Percentiles rank a stretch among this genome's conserved stretches.
phyloP scores from a whole-genome alignment of 1,140 invertebrate genomes.

The Akabosia matsudoensis region DNA sequence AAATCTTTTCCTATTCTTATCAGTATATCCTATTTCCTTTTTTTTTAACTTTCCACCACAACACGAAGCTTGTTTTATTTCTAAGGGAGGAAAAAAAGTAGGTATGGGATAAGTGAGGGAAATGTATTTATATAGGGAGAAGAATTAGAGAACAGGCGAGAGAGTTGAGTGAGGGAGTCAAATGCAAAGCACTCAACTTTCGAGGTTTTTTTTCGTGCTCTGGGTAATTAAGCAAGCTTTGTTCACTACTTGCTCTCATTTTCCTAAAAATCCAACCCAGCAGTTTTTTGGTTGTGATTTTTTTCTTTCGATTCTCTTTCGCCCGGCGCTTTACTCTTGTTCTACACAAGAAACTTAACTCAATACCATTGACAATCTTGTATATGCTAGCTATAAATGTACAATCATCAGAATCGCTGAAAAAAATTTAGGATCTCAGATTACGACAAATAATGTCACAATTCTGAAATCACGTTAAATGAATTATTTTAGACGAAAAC shows the following conservation, averaged over 20 bases:
- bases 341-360: too few relatives aligned
- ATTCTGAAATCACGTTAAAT: too few relatives aligned
- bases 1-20: slow-evolving; percentile 13
- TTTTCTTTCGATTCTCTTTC: too few relatives aligned
- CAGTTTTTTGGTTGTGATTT: not conserved
- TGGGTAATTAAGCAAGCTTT: slow-evolving; percentile 48
- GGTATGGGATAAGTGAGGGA: too few relatives aligned
- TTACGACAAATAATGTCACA: too few relatives aligned
- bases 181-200: slow-evolving; percentile 47
- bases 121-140: not conserved
- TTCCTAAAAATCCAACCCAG: slow-evolving; percentile 28
- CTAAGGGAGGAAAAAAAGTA: not conserved
- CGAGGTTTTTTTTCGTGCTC: slow-evolving; percentile 42
- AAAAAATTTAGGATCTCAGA: too few relatives aligned
- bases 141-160: not conserved
- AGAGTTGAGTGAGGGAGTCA: slow-evolving; percentile 37
- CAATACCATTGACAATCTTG: too few relatives aligned
- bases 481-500: too few relatives aligned
- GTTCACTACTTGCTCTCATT: slow-evolving; percentile 46
- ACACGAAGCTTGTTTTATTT: too few relatives aligned
- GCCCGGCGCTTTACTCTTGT: too few relatives aligned
- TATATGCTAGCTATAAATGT: too few relatives aligned
- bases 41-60: not conserved
- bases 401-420: too few relatives aligned
- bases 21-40: slow-evolving; percentile 46